phyloP scores from a whole-genome alignment of 1,140 invertebrate species.

The Muscidifurax raptorellus region DNA sequence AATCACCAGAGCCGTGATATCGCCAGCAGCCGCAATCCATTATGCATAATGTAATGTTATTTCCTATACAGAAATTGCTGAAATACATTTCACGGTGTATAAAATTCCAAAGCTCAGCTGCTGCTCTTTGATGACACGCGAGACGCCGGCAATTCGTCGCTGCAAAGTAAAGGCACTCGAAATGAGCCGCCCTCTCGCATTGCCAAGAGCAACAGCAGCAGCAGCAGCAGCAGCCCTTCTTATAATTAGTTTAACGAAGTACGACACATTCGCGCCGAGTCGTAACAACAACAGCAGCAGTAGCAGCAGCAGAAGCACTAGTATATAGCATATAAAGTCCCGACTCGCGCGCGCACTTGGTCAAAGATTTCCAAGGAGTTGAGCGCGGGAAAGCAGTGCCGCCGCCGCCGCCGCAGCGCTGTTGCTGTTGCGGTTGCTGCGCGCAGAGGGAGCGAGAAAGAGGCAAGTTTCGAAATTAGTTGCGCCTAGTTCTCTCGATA shows the following conservation, averaged over 20 bases:
- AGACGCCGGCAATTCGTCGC: neutral
- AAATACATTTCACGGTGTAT: too few relatives aligned
- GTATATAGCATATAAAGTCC: neutral
- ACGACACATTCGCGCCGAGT: slow-evolving; percentile 17
- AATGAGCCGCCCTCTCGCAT: neutral
- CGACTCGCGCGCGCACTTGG: neutral
- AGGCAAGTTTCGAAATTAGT: slow-evolving; percentile 41
- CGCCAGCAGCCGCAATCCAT: too few relatives aligned
- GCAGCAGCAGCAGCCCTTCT: neutral
- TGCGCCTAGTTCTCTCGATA: slow-evolving; percentile 28
- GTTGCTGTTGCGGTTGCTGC: neutral
- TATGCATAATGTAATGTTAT: too few relatives aligned
- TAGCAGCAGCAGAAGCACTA: neutral
- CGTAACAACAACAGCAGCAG: neutral
- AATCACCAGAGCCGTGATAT: too few relatives aligned
- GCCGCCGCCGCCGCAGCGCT: too few relatives aligned
- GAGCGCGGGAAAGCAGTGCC: neutral
- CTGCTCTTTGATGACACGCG: neutral
- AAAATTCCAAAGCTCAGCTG: too few relatives aligned
- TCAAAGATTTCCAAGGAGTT: slow-evolving; percentile 4
- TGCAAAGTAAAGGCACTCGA: slow-evolving; percentile 7
- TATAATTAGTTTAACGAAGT: slow-evolving; percentile 46
- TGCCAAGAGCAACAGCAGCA: neutral
- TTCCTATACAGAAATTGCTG: too few relatives aligned
- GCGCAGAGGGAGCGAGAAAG: neutral